Evolutionary conservation across 2,113 vertebrate genomes (phyloP).

Genomic region (Dendrocopos noguchii): DNA sequence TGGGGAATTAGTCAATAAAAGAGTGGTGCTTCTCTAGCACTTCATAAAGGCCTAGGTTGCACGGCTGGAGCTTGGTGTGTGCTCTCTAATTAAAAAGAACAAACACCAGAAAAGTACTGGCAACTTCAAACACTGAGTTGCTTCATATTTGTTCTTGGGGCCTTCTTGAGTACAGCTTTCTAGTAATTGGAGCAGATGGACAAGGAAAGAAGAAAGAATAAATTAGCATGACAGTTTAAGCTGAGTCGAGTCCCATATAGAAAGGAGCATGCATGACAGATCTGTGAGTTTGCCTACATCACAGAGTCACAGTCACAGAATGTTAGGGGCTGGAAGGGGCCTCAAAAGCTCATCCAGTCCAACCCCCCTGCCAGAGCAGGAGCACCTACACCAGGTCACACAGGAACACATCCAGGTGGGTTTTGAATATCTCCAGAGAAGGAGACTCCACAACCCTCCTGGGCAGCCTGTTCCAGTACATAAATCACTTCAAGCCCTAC

Average conservation of each 20-base stretch:
- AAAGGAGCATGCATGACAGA: neutral
- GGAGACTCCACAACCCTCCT: too few relatives aligned
- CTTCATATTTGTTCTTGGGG: constrained; percentile 36
- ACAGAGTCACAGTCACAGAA: too few relatives aligned
- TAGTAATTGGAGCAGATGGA: constrained; percentile 54
- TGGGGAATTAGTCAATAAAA: constrained; percentile 66
- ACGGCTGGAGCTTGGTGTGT: constrained; percentile 3
- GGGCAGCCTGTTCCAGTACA: neutral
- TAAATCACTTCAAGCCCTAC: constrained; percentile 7
- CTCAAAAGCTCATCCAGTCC: too few relatives aligned
- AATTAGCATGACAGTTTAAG: constrained; percentile 18
- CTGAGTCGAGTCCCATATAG: neutral
- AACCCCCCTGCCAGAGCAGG: too few relatives aligned
- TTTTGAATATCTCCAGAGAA: too few relatives aligned
- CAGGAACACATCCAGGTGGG: too few relatives aligned
- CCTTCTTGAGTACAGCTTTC: constrained; percentile 29
- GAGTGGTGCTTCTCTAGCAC: constrained; percentile 30
- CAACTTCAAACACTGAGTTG: constrained; percentile 53
- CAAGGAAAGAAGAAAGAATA: neutral
- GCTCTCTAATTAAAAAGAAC: constrained; percentile 68
- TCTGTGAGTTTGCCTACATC: neutral
- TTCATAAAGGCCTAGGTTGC: constrained; percentile 54
- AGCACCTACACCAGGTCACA: too few relatives aligned
- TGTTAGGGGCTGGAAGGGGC: too few relatives aligned
- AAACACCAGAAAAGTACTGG: constrained; percentile 56